These are phyloP conservation scores for Platygyra sinensis DNA, from an alignment of 64 coral and sea anemone species.

Conservation along the genomic window DNA sequence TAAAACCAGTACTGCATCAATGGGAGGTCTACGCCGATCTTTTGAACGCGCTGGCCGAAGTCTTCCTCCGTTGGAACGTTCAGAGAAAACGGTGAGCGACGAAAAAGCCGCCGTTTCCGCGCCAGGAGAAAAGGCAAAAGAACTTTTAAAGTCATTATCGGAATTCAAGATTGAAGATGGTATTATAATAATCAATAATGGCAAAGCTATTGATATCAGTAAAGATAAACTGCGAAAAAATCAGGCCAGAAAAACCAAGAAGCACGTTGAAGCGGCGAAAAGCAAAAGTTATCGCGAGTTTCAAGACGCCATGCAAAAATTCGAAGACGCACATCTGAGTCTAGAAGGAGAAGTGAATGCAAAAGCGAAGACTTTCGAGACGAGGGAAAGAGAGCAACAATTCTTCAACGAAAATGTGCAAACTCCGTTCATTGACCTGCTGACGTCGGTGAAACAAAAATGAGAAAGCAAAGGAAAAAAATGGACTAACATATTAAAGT, in stretches of 20 bases:
- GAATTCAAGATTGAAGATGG: conserved; percentile 20
- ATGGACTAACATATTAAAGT: background rate
- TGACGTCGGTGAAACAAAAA: conserved; percentile 21
- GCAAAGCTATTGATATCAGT: conserved; percentile 27
- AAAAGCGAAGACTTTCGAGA: conserved; percentile 14
- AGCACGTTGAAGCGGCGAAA: background rate
- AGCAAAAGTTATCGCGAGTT: conserved; percentile 19
- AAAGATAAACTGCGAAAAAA: background rate
- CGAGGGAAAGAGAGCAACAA: background rate
- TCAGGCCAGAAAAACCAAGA: background rate
- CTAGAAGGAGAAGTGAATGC: conserved; percentile 18
- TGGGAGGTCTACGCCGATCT: background rate
- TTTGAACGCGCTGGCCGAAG: background rate
- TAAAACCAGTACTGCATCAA: background rate
- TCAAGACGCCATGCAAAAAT: conserved; percentile 29
- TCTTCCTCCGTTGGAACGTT: background rate
- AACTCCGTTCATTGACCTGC: conserved; percentile 4
- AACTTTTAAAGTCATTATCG: background rate
- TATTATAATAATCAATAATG: conserved; percentile 13
- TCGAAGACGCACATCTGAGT: conserved; percentile 20
- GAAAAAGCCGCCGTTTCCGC: background rate
- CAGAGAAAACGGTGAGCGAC: background rate
- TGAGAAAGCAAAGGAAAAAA: conserved; percentile 15
- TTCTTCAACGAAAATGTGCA: conserved; percentile 41
- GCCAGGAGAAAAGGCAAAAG: background rate